A percentile compares a stretch with the other conserved stretches of the same genome.
Evolutionary conservation across 2,113 vertebrate species (phyloP).

Genomic region (Halcyon malimbica): DNA sequence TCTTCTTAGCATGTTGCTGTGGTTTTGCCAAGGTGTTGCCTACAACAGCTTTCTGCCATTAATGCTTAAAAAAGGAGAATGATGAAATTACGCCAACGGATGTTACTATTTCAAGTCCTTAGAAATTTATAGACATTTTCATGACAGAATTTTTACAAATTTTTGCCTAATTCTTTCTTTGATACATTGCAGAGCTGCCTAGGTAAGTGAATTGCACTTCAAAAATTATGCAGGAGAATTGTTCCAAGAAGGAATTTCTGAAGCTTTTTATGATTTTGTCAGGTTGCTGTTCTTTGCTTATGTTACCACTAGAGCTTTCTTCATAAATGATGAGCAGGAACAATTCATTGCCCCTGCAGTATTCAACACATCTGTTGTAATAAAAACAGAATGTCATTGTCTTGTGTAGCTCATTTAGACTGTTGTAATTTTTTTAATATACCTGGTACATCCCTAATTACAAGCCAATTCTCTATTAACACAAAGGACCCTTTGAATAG

Average conservation of each 20-base stretch:
- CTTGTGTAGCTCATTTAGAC: background rate
- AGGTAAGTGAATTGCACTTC: background rate
- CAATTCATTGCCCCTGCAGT: background rate
- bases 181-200: background rate
- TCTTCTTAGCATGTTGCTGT: background rate
- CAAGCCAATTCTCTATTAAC: background rate
- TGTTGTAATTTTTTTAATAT: background rate
- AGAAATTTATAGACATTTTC: background rate
- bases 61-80: background rate
- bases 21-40: background rate
- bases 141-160: background rate
- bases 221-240: background rate
- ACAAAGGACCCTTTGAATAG: background rate
- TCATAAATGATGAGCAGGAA: background rate
- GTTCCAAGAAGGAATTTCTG: background rate
- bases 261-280: background rate
- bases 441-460: conserved; percentile 7
- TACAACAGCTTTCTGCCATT: background rate
- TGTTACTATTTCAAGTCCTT: background rate
- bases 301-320: background rate
- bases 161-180: background rate
- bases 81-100: accelerated
- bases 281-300: background rate
- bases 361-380: background rate
- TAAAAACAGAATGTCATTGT: background rate